Evolutionary conservation across 2,797 vertebrate genomes (phyloP), one percentile per base, ranked within the genome.

Genomic region (Sebastes kiyomatsui): DNA sequence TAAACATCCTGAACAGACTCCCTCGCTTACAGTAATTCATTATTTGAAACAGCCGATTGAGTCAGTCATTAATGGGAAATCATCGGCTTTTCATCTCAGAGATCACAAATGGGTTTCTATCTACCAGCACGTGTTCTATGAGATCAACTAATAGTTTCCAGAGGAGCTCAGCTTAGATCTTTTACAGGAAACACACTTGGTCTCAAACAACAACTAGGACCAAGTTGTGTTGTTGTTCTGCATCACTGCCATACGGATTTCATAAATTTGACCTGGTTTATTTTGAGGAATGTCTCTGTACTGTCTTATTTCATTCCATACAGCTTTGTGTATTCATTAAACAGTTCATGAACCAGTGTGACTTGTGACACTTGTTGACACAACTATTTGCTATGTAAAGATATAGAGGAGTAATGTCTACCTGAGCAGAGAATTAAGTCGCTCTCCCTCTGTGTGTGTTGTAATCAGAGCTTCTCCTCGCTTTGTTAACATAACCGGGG

Each of bases 11-110:
- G 55, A 33, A 68, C 32, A 1, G 14, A 78, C 82, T 84, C 80
- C 85, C 56, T 80, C 82, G 2, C 62, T 92, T 89, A 85, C 90
- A 72, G 90, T 85, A 90, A 92, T 55, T 88, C 49, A 83, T 85
- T 84, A 84, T 69, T 85, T 77, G 49, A 54, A 90, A 74, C 33
- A 77, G 82, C 10, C 11, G 9, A 52, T 20, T 90, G 87, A 88
- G 38, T 89, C 77, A 87, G 10, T 82, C 81, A 76, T 85, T 87
- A 87, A 85, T 87, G 42, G 77, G 84, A 93, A 91, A 72, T 77
- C 28, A 72, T 78, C 54, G 62, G 77, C 23, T 79, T 86, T 86
- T 75, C 46, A 84, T 80, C 28, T 77, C 52, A 69, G 16, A 77
- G 42, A 80, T 79, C 6, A 82, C 77, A 66, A 83, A 70, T 38